Base-by-base conservation (phyloP, 2,113 vertebrate genomes). In the Oplegnathus fasciatus region DNA sequence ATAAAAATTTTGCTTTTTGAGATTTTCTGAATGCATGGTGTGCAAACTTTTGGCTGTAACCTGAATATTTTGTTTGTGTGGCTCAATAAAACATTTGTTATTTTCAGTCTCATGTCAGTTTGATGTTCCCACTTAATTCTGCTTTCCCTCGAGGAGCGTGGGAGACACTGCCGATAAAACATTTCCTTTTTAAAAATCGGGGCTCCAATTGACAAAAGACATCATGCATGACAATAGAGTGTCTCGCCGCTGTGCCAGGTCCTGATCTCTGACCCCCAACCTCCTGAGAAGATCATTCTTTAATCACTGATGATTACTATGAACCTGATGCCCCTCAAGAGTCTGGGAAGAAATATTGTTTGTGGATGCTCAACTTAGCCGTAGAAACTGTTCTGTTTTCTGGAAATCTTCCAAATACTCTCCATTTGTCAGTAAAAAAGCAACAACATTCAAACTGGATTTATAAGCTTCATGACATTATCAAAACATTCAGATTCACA, bases 21-120 rank as follows among this genome's bases (percentile, higher is more conserved):
- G 46, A 78, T 77, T 70, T 86, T 82, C 28, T 86, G 68, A 89
- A 88, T 90, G 94, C 94, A 94, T 93, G 92, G 83, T 85, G 75
- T 92, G 87, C 28, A 80, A 66, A 57, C 5, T 6, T 73, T 62
- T 75, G 18, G 52, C 78, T 88, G 32, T 88, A 86, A 80, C 6
- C 37, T 44, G 57, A 80, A 42, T 18, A 78, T 76, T 57, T 89
- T 67, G 17, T 75, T 14, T 44, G 78, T 86, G 66, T 86, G 86
- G 57, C 79, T 83, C 72, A 87, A 90, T 92, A 91, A 92, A 85
- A 58, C 13, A 34, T 48, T 48, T 70, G 26, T 58, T 79, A 78
- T 83, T 89, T 80, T 84, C 50, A 37, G 50, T 8, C 69, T 50
- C 30, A 13, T 22, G 0, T 78, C 34, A 73, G 52, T 57, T 62